Evolutionary conservation across 2,113 vertebrate genomes (phyloP).

Genomic region (Cyrtonyx montezumae): DNA sequence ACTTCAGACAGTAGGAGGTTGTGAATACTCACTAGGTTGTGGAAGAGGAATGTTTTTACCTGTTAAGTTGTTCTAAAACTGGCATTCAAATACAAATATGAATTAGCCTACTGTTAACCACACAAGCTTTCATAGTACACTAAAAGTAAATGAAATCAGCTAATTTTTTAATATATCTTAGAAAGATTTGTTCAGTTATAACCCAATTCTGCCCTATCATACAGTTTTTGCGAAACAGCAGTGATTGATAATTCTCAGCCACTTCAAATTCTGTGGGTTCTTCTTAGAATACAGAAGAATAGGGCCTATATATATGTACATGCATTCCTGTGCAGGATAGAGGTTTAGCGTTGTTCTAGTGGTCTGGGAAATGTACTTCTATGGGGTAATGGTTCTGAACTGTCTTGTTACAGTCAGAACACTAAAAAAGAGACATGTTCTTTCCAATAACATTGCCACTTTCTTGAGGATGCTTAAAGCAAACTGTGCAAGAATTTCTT

Average conservation of each 20-base stretch:
- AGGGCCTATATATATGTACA: neutral
- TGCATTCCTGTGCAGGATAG: neutral
- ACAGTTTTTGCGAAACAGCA: neutral
- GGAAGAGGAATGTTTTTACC: neutral
- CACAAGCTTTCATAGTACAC: neutral
- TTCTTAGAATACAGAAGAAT: neutral
- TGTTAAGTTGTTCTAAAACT: neutral
- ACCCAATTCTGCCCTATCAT: neutral
- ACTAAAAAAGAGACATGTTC: neutral
- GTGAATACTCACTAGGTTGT: neutral
- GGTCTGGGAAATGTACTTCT: neutral
- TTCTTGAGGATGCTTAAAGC: neutral
- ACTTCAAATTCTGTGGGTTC: neutral
- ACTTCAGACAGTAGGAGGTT: neutral
- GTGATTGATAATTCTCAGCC: neutral
- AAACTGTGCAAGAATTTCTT: neutral
- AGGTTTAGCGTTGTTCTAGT: neutral
- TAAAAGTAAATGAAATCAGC: neutral
- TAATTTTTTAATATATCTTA: neutral
- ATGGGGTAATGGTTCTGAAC: neutral
- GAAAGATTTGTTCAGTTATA: neutral
- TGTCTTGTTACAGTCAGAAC: neutral
- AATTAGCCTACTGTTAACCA: neutral
- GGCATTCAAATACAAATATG: neutral
- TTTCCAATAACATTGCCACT: neutral